Evolutionary conservation across 2,797 vertebrate species (phyloP).

Genomic region (Microctenopoma stevenorrisi): DNA sequence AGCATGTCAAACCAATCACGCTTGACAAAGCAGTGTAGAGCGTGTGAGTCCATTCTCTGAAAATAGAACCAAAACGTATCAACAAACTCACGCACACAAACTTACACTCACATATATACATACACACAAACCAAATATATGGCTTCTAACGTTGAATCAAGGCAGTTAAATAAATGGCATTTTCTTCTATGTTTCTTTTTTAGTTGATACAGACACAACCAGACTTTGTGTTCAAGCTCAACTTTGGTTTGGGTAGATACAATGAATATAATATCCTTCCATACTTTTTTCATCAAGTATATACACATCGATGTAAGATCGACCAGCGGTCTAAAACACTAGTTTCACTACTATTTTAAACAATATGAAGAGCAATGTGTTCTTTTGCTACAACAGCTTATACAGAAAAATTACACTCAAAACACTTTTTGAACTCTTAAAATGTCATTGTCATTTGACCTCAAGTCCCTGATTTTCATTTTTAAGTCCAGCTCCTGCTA

Average conservation of each 20-base stretch:
- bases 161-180: conserved; percentile 89
- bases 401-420: conserved; percentile 82
- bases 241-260: conserved; percentile 90
- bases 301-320: conserved; percentile 88
- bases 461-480: conserved; percentile 87
- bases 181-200: conserved; percentile 82
- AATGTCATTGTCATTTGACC: conserved; percentile 85
- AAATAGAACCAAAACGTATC: conserved; percentile 71
- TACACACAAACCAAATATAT: conserved; percentile 85
- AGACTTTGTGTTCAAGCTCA: conserved; percentile 88
- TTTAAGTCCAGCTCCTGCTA: conserved; percentile 84
- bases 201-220: conserved; percentile 87
- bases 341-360: conserved; percentile 82
- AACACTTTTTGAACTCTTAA: conserved; percentile 83
- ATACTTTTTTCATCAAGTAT: conserved; percentile 78
- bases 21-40: conserved; percentile 65
- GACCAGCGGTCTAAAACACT: conserved; percentile 89
- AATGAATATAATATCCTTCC: conserved; percentile 82
- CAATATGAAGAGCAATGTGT: conserved; percentile 85
- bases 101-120: conserved; percentile 74
- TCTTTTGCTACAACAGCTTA: conserved; percentile 85
- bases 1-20: conserved; percentile 65
- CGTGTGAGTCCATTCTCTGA: conserved; percentile 72
- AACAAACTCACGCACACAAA: conserved; percentile 71
- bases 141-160: conserved; percentile 89